These are phyloP conservation scores for Hirtodrosophila trivittata DNA, from an alignment of 2,888 invertebrate species.

Conservation along the genomic window DNA sequence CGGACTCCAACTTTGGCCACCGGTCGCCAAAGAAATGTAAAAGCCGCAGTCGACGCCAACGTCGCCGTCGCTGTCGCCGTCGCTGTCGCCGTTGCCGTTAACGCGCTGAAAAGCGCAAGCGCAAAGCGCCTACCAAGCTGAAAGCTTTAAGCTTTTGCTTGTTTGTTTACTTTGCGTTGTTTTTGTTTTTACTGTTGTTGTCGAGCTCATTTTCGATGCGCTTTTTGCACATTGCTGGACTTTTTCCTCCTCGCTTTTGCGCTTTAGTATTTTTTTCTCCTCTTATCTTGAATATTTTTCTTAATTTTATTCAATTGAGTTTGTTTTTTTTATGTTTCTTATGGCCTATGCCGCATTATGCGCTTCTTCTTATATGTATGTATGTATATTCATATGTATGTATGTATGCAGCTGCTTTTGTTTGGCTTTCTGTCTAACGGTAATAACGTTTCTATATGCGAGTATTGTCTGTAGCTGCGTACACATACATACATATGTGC, in stretches of 20 bases:
- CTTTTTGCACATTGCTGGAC: slow-evolving; percentile 66
- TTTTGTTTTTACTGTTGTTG: slow-evolving; percentile 9
- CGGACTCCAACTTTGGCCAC: slow-evolving; percentile 37
- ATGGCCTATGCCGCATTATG: not conserved
- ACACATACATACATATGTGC: slow-evolving; percentile 2
- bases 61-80: not conserved
- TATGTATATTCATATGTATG: no score
- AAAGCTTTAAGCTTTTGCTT: slow-evolving; percentile 57
- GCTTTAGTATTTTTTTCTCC: slow-evolving; percentile 19
- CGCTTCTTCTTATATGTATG: not conserved
- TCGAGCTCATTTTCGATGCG: slow-evolving; percentile 51
- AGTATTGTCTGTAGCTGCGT: not conserved
- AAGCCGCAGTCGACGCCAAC: slow-evolving; percentile 35
- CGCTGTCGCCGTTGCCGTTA: slow-evolving; percentile 5
- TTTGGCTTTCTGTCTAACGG: slow-evolving; percentile 34
- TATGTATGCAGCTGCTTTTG: slow-evolving; percentile 33
- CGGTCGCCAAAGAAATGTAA: slow-evolving; percentile 70
- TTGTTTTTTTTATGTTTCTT: slow-evolving; percentile 13
- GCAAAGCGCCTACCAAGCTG: slow-evolving; percentile 32
- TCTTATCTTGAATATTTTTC: slow-evolving; percentile 4
- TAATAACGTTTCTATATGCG: slow-evolving; percentile 25
- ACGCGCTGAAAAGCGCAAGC: slow-evolving; percentile 36
- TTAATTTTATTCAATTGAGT: not conserved
- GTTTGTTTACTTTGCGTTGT: slow-evolving; percentile 31
- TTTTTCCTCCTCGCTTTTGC: slow-evolving; percentile 34